These are phyloP conservation scores for Chymomyza costata DNA, from an alignment of 1,140 invertebrate genomes.

Conservation along the genomic window DNA sequence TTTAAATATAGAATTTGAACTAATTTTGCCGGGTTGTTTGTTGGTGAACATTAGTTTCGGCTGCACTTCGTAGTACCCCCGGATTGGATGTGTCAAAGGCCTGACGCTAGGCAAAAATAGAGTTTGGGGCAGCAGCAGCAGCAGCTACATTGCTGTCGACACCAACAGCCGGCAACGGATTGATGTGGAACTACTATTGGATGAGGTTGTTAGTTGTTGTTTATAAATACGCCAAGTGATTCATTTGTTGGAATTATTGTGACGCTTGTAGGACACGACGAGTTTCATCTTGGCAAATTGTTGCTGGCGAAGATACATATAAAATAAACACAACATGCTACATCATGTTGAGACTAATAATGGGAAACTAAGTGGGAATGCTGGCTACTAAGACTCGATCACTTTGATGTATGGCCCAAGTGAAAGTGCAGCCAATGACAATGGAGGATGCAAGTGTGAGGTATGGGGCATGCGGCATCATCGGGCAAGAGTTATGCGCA, in stretches of 20 bases:
- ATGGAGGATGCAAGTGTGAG: no score
- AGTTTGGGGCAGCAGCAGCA: conserved; percentile 51
- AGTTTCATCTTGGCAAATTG: conserved; percentile 38
- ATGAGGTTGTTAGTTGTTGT: conserved; percentile 38
- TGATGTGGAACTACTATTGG: conserved; percentile 1
- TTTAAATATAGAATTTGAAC: conserved; percentile 72
- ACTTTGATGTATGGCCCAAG: conserved; percentile 37
- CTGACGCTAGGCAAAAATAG: conserved; percentile 61
- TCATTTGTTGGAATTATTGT: conserved; percentile 59
- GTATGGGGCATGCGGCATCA: no score
- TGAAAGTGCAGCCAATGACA: conserved; percentile 18
- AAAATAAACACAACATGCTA: conserved; percentile 5
- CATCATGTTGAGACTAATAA: conserved; percentile 11
- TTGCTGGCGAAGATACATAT: background rate
- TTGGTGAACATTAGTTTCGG: conserved; percentile 20
- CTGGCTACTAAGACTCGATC: conserved; percentile 29
- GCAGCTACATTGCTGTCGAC: no score
- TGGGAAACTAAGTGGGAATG: conserved; percentile 43
- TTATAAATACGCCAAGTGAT: conserved; percentile 64
- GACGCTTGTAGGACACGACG: conserved; percentile 12
- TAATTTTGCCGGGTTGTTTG: conserved; percentile 47
- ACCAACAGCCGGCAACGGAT: background rate
- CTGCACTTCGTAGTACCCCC: conserved; percentile 27
- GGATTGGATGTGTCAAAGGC: conserved; percentile 36
- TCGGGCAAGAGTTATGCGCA: no score